Evolutionary conservation across 2,797 vertebrate genomes (phyloP).

Genomic region (Rhynchonycteris naso): DNA sequence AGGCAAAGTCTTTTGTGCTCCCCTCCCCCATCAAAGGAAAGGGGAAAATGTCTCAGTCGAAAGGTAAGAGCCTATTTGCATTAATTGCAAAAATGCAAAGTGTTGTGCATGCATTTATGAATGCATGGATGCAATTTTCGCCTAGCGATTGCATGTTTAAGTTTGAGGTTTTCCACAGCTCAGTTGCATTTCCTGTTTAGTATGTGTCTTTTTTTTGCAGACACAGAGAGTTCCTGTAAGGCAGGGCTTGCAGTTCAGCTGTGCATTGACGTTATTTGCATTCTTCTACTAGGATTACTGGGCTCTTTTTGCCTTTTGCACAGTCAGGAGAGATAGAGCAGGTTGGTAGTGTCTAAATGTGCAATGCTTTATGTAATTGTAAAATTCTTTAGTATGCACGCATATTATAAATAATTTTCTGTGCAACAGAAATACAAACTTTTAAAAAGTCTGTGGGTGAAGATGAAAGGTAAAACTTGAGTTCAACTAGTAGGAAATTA

Average conservation of each 20-base stretch:
- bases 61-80: conserved; percentile 91
- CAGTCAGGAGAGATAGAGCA: conserved; percentile 87
- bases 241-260: conserved; percentile 89
- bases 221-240: conserved; percentile 92
- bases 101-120: conserved; percentile 87
- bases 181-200: conserved; percentile 96
- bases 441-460: conserved; percentile 78
- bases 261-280: conserved; percentile 88
- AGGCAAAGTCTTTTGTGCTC: conserved; percentile 97
- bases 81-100: conserved; percentile 91
- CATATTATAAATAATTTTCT: conserved; percentile 60
- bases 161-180: conserved; percentile 90
- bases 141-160: conserved; percentile 91
- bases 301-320: conserved; percentile 85
- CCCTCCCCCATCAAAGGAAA: conserved; percentile 95
- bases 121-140: conserved; percentile 89
- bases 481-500: conserved; percentile 84
- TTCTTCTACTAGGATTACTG: conserved; percentile 87
- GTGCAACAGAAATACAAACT: conserved; percentile 80
- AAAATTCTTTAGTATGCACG: conserved; percentile 69
- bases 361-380: conserved; percentile 73
- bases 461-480: conserved; percentile 85
- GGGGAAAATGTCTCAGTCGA: conserved; percentile 95
- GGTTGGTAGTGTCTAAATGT: conserved; percentile 80
- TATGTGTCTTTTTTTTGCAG: conserved; percentile 83